Conservation (phyloP, 2,888 invertebrate genomes). For the Perizoma flavofasciatum region DNA sequence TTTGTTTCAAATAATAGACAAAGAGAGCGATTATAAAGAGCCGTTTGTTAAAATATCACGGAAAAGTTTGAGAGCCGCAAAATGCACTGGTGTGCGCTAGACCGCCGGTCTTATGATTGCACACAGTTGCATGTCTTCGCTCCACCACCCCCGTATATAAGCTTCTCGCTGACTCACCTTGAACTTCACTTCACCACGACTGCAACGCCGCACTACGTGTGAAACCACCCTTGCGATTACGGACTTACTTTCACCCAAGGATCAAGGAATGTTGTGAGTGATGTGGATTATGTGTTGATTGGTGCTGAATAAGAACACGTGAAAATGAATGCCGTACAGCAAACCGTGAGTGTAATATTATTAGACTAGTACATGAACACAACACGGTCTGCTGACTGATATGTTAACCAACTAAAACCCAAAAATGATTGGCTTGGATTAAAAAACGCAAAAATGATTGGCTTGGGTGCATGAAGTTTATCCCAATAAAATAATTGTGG, state of each 20-base stretch:
- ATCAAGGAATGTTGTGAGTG: conserved; percentile 43
- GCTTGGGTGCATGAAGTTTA: too few species aligned
- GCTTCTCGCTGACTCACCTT: conserved; percentile 70
- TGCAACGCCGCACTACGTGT: conserved; percentile 42
- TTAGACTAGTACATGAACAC: not conserved
- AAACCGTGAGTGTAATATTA: conserved; percentile 60
- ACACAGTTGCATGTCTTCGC: conserved; percentile 62
- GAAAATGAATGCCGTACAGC: conserved; percentile 68
- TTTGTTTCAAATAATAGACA: too few species aligned
- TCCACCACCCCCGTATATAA: conserved; percentile 81
- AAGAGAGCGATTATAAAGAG: too few species aligned
- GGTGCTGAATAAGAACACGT: conserved; percentile 53
- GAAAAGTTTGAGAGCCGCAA: conserved; percentile 51
- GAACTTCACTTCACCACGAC: conserved; percentile 78
- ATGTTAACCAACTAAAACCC: too few species aligned
- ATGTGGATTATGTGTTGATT: conserved; percentile 44
- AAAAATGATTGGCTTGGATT: too few species aligned
- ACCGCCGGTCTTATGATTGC: conserved; percentile 41
- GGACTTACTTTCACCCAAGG: conserved; percentile 39
- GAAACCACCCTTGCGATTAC: conserved; percentile 29
- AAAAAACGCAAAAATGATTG: too few species aligned
- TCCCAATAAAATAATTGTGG: too few species aligned
- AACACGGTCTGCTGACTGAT: too few species aligned
- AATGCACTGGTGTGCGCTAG: conserved; percentile 55
- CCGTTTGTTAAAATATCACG: too few species aligned